These are phyloP conservation scores for Ailurus styani DNA, from an alignment of 2,113 vertebrate genomes.

Conservation along the genomic window DNA sequence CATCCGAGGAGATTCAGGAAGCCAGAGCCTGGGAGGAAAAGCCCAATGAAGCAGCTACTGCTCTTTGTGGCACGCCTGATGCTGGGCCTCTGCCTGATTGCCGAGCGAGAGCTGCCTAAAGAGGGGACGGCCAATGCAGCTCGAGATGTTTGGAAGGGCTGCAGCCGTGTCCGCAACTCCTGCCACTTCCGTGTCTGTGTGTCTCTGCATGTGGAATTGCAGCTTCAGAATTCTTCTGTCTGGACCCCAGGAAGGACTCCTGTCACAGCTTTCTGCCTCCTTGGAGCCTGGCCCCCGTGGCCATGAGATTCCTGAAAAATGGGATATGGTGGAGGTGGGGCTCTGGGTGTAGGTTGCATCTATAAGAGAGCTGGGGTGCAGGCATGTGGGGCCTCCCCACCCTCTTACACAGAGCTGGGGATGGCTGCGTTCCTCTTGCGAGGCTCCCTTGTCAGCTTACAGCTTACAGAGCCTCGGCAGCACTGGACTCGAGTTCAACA, in stretches of 20 bases:
- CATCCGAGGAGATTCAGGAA: neutral
- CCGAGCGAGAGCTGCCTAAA: neutral
- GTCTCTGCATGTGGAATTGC: neutral
- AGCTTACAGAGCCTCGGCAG: neutral
- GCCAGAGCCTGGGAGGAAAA: neutral
- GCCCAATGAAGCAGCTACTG: neutral
- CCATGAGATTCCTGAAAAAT: neutral
- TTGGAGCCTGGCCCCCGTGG: fast-evolving
- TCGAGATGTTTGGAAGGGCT: neutral
- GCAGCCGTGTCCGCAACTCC: no score
- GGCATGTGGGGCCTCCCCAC: neutral
- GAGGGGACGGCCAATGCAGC: fast-evolving
- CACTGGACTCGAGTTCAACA: neutral
- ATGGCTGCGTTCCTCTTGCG: neutral
- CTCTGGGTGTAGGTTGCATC: neutral
- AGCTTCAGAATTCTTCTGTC: neutral
- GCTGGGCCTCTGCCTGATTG: neutral
- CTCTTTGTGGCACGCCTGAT: neutral
- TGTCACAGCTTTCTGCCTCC: neutral
- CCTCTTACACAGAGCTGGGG: neutral
- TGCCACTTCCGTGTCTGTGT: fast-evolving
- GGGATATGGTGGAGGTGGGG: neutral
- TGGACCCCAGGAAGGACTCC: neutral
- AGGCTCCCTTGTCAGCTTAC: neutral
- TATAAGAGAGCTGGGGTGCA: neutral